These are phyloP conservation scores for Pristis pectinata DNA, from an alignment of 2,797 vertebrate genomes.

Conservation along the genomic window DNA sequence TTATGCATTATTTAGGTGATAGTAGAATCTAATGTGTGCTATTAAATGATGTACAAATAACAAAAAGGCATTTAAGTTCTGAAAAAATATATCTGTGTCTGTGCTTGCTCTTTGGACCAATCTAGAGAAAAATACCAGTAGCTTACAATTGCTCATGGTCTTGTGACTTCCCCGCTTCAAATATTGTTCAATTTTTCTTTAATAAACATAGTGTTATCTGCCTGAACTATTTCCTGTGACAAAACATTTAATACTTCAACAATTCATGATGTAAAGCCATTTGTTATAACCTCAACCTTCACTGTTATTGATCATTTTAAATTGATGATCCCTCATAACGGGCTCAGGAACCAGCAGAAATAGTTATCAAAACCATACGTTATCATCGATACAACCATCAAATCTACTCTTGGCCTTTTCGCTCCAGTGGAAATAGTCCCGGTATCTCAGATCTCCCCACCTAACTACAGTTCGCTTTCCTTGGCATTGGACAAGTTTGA, in stretches of 20 bases:
- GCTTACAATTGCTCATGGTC: not conserved
- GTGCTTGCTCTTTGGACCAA: not conserved
- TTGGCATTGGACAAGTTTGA: not conserved
- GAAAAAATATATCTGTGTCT: not conserved
- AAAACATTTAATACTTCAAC: not conserved
- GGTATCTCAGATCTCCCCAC: not conserved
- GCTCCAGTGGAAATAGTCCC: not conserved
- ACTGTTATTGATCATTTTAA: not conserved
- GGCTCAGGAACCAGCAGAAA: not conserved
- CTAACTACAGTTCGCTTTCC: not conserved
- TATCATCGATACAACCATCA: not conserved
- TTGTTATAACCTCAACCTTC: not conserved
- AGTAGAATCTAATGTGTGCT: not conserved
- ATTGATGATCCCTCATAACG: too few species aligned
- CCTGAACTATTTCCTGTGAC: not conserved
- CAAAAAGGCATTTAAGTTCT: not conserved
- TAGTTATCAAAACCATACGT: not conserved
- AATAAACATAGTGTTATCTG: not conserved
- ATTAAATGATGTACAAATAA: not conserved
- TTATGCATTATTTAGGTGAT: not conserved
- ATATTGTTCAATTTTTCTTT: not conserved
- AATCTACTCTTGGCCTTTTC: not conserved
- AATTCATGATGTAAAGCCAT: not conserved
- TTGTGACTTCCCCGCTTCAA: not conserved
- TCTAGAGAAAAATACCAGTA: not conserved